Percentiles rank a stretch among this genome's conserved stretches.
Evolutionary conservation across 2,797 vertebrate genomes (phyloP).

Genomic region (Anguilla pacifica): DNA sequence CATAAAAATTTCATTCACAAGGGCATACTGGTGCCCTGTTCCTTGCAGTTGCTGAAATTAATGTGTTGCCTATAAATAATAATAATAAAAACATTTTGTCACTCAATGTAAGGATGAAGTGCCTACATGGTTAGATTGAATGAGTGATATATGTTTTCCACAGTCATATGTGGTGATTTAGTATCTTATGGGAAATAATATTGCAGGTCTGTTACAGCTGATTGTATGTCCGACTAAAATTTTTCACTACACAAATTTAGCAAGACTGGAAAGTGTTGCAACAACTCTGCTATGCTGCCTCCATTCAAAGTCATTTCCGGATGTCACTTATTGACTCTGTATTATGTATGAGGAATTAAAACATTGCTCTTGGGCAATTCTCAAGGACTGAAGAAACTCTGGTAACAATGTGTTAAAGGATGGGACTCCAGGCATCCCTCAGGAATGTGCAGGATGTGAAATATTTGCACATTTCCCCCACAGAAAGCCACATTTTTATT

Average conservation of each 20-base stretch:
- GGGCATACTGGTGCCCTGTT: slow-evolving; percentile 1
- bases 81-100: slow-evolving; percentile 9
- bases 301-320: background rate
- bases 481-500: background rate
- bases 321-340: background rate
- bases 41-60: background rate
- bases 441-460: slow-evolving; percentile 26
- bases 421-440: slow-evolving; percentile 16
- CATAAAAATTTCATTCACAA: slow-evolving; percentile 17
- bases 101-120: slow-evolving; percentile 3
- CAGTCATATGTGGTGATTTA: background rate
- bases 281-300: slow-evolving; percentile 11
- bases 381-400: background rate
- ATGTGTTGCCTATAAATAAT: slow-evolving; percentile 12
- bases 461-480: slow-evolving; percentile 10
- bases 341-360: slow-evolving; percentile 16
- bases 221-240: background rate
- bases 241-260: background rate
- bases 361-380: slow-evolving; percentile 13
- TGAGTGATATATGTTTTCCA: background rate
- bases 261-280: slow-evolving; percentile 5
- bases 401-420: slow-evolving; percentile 21
- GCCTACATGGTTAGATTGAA: background rate
- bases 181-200: slow-evolving; percentile 6
- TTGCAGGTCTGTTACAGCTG: background rate